Base-by-base conservation (phyloP, 2,113 vertebrate genomes). In the Pan paniscus region DNA sequence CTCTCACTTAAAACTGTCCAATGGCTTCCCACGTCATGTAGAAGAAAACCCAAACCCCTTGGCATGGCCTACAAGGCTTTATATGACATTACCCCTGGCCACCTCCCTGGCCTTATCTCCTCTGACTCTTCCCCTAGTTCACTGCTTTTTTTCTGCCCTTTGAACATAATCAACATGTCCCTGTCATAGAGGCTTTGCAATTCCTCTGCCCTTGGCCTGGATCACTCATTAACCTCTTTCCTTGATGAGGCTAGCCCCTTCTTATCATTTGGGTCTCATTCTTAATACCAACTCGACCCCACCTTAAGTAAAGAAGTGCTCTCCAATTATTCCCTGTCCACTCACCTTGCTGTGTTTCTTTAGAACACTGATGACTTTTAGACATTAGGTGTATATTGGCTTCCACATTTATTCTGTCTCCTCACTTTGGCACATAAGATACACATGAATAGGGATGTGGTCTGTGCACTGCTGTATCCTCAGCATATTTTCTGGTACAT, bases 251-350 rank as follows among this genome's bases (percentile, higher is more conserved):
- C 68, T 52, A 76, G 38, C 20, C 57, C 67, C 57, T 82, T 55
- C 13, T 52, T 50, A 40, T 50, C 59, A 48, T 57, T 83, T 32
- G 35, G 46, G 20, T 75, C 27, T 68, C 38, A 48, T 32, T 55
- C 38, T 30, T 81, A 55, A 46, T 4, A 59, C 14, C 83, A 38
- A 48, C 12, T 90, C 23, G 38, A 64, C 38, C 23, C 16, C 6
- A 64, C 8, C 12, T 11, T 38, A 72, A 18, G 23, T 72, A 61
- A 46, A 86, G 46, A 87, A 67, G 67, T 40, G 61, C 23, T 14
- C 55, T 40, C 22, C 18, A 13, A 3, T 52, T 38, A 61, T 3
- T 72, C 25, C 40, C 40, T 73, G 7, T 46, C 38, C 3, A 0
- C 76, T 43, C 50, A 40, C 2, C 6, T 43, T 32, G n/a, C 72